phyloP scores from a whole-genome alignment of 2,797 vertebrate species.

The Falco peregrinus region DNA sequence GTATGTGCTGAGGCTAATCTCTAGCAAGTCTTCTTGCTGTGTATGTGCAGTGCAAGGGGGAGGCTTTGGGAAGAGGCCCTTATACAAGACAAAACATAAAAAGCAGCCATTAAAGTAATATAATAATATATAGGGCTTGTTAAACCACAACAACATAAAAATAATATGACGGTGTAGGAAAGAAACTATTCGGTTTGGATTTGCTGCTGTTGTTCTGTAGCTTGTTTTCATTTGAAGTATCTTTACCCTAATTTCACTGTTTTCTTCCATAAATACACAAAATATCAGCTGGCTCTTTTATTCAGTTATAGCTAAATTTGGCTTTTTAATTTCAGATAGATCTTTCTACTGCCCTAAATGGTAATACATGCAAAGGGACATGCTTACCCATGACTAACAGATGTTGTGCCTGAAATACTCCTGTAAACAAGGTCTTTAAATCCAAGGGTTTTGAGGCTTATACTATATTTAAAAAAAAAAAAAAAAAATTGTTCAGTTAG shows the following conservation, averaged over 20 bases:
- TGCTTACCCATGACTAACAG: conserved; percentile 12
- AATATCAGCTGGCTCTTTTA: neutral
- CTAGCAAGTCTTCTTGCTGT: neutral
- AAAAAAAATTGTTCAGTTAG: neutral
- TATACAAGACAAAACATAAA: neutral
- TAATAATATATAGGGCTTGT: neutral
- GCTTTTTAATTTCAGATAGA: conserved; percentile 20
- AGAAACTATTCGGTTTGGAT: neutral
- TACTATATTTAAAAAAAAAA: neutral
- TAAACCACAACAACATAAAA: neutral
- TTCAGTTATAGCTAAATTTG: conserved; percentile 28
- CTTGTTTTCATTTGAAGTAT: conserved; percentile 18
- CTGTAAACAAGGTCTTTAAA: conserved; percentile 43
- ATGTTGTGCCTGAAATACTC: conserved; percentile 61
- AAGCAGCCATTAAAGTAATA: neutral
- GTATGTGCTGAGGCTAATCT: fast-evolving
- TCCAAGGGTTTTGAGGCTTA: neutral
- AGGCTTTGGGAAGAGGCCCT: neutral
- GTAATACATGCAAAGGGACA: conserved; percentile 8
- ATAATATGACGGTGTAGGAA: neutral
- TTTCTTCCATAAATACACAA: conserved; percentile 27
- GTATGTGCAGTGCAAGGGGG: neutral
- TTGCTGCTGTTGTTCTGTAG: neutral
- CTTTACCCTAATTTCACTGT: neutral
- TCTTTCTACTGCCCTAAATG: conserved; percentile 47